Base-by-base conservation (phyloP, 23 tunicate species). In the Halocynthia roretzi region DNA sequence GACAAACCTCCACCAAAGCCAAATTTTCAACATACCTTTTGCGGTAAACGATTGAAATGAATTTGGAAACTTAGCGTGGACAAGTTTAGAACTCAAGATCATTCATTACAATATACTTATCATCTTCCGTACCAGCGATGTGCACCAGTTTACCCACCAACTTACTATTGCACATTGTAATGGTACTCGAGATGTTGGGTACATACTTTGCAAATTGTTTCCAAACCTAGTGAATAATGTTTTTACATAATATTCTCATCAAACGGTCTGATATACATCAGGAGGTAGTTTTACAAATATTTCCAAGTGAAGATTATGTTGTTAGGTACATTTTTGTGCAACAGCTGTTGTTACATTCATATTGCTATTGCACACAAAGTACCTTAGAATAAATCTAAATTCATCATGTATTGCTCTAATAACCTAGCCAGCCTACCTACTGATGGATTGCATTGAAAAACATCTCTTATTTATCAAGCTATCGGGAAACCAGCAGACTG, bases 1-100 rank as follows among this genome's bases (percentile, higher is more conserved):
- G 87, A 86, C 78, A 92, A 86, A 53, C 55, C 92, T 55, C 92
- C 98, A 18, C 98, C 98, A 23, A 92, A 86, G 61, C 98, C 98
- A 58, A 70, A 85, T 7, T 92, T 92, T 52, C 86, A 80, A 69
- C 73, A 44, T 18, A 92, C 83, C 62, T 92, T 92, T 67, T 92
- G 80, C 70, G 83, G 96, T 89, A 51, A 82, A 82, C 51, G 9
- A 51, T 50, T 8, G 17, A 62, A 40, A 58, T 58, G 15, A 15
- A 58, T 58, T 58, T 58, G 63, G 17, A 58, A n/a, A n/a, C 63
- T 31, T 31, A 31, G 4, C 4, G 44, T 0, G 44, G 44, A 31
- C 44, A 31, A 0, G 44, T 31, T 31, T 31, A 31, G 44, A 31
- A 31, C 44, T 31, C 44, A 31, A 31, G 44, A 31, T 31, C 44